A percentile compares a stretch with the other conserved stretches of the same genome.
These are phyloP conservation scores for Xestoiulus laeticollis DNA, from an alignment of 2,888 invertebrate genomes.

Conservation along the genomic window DNA sequence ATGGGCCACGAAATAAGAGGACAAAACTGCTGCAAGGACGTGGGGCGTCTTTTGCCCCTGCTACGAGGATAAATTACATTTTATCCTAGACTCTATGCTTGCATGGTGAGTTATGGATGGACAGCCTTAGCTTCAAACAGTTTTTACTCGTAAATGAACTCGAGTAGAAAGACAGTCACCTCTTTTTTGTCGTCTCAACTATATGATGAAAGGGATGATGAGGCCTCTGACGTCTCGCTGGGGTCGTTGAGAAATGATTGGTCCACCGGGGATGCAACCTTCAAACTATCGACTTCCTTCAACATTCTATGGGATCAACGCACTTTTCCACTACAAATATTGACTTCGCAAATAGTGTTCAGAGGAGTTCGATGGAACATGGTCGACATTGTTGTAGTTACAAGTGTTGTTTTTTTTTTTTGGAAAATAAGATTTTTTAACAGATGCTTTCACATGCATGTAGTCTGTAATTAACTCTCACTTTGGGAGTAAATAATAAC, in stretches of 20 bases:
- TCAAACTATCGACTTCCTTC: slow-evolving; percentile 20
- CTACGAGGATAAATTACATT: background rate
- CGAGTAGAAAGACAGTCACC: background rate
- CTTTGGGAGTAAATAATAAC: no score
- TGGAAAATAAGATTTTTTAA: background rate
- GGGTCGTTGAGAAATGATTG: slow-evolving; percentile 18
- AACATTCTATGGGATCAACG: background rate
- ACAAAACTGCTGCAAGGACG: background rate
- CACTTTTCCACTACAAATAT: slow-evolving; percentile 6
- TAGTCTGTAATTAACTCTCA: no score
- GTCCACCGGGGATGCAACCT: slow-evolving; percentile 13
- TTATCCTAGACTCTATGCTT: background rate
- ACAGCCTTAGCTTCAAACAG: background rate
- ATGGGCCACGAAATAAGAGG: background rate
- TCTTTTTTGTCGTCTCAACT: background rate
- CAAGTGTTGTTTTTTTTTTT: no score
- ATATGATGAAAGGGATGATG: slow-evolving; percentile 12
- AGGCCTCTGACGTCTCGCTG: slow-evolving; percentile 3
- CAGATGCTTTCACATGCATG: background rate
- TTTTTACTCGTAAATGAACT: slow-evolving; percentile 12
- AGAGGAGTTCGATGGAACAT: background rate
- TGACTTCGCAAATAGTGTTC: background rate
- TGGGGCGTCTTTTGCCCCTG: background rate
- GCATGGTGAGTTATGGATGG: background rate
- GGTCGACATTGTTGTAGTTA: background rate